A percentile compares a stretch with the other conserved stretches of the same genome.
These are phyloP conservation scores for Halyomorpha halys DNA, from an alignment of 1,140 invertebrate species.

Conservation along the genomic window DNA sequence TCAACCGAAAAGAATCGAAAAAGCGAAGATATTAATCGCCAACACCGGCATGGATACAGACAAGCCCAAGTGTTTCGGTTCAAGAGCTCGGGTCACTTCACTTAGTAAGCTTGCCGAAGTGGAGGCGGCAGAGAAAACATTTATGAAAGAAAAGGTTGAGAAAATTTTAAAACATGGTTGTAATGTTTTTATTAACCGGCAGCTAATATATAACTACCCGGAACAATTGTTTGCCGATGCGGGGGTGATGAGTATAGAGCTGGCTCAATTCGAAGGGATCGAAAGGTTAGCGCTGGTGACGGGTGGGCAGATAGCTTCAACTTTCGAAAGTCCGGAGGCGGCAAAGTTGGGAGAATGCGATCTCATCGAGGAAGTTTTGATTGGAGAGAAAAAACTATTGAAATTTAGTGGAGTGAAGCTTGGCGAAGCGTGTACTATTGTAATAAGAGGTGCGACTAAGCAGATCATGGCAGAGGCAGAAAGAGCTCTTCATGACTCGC, in stretches of 20 bases:
- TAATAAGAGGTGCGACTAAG: constrained; percentile 55
- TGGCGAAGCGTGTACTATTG: constrained; percentile 58
- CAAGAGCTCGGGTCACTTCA: constrained; percentile 53
- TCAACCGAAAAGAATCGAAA: constrained; percentile 57
- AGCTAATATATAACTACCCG: constrained; percentile 65
- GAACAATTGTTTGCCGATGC: constrained; percentile 61
- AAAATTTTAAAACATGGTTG: constrained; percentile 53
- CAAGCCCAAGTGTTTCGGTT: constrained; percentile 61
- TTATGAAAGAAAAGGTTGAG: constrained; percentile 61
- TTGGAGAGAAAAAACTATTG: constrained; percentile 57
- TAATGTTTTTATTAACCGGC: constrained; percentile 63
- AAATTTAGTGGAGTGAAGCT: constrained; percentile 53
- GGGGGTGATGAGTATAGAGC: constrained; percentile 62
- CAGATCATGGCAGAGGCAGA: constrained; percentile 62
- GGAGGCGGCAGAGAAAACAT: constrained; percentile 59
- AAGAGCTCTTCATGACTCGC: constrained; percentile 5
- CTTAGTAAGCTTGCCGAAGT: constrained; percentile 57
- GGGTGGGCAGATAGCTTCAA: constrained; percentile 59
- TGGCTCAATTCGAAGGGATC: constrained; percentile 67
- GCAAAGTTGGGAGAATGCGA: constrained; percentile 54
- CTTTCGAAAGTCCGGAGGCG: constrained; percentile 53
- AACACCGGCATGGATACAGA: constrained; percentile 66
- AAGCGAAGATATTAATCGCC: constrained; percentile 56
- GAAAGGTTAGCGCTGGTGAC: constrained; percentile 57
- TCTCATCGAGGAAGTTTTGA: constrained; percentile 58